These are phyloP conservation scores for Aethina tumida DNA, from an alignment of 1,140 invertebrate species.

Conservation along the genomic window DNA sequence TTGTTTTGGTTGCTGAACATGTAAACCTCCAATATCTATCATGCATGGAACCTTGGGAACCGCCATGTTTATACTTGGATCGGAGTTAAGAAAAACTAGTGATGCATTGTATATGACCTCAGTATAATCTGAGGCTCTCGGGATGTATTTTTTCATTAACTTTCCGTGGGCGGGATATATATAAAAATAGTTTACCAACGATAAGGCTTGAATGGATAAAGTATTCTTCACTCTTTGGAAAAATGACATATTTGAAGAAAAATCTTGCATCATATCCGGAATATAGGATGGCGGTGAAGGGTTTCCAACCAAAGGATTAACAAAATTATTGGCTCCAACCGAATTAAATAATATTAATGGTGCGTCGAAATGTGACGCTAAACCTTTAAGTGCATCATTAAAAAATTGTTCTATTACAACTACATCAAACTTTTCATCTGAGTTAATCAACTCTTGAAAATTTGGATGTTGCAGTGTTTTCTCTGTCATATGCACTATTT, in stretches of 20 bases:
- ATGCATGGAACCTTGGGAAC: conserved; percentile 14
- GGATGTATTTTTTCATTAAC: conserved; percentile 31
- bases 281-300: conserved; percentile 33
- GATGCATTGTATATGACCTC: conserved; percentile 41
- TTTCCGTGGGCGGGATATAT: conserved; percentile 21
- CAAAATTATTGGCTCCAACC: no score
- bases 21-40: conserved; percentile 23
- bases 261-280: conserved; percentile 28
- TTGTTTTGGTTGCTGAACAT: conserved; percentile 22
- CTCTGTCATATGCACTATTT: conserved; percentile 25
- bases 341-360: conserved; percentile 34
- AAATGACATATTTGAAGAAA: conserved; percentile 37
- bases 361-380: conserved; percentile 34
- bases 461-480: conserved; percentile 11
- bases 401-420: conserved; percentile 40
- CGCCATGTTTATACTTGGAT: conserved; percentile 26
- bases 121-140: conserved; percentile 38
- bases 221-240: conserved; percentile 37
- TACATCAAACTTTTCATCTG: conserved; percentile 37
- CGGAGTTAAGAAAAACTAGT: conserved; percentile 31
- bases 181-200: conserved; percentile 28
- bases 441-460: conserved; percentile 17
- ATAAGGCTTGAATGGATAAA: conserved; percentile 19
- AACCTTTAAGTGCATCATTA: conserved; percentile 36
- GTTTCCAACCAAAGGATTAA: conserved; percentile 34